A percentile compares a stretch with the other conserved stretches of the same genome.
phyloP scores from a whole-genome alignment of 1,140 invertebrate genomes.

The Drosophila subpulchrella region DNA sequence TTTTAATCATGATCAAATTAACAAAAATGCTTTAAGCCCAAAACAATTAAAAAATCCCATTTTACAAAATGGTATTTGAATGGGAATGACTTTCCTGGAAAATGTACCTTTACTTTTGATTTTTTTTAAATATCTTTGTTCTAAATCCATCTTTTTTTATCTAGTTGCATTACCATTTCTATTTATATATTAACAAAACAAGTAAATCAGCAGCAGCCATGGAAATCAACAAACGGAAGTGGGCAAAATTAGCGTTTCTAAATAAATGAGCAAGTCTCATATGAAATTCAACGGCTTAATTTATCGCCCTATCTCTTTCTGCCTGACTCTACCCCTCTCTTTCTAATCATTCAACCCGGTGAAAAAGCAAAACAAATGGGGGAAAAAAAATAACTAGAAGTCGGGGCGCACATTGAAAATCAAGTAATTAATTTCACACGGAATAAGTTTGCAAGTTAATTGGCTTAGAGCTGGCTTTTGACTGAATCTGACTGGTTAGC shows the following conservation, averaged over 20 bases:
- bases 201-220: slow-evolving; percentile 10
- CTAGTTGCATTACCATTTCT: slow-evolving; percentile 4
- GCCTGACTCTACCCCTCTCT: not conserved
- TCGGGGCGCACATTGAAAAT: slow-evolving; percentile 50
- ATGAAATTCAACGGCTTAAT: slow-evolving; percentile 59
- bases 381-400: slow-evolving; percentile 10
- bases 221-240: slow-evolving; percentile 57
- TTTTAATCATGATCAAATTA: too few species aligned
- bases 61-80: too few species aligned
- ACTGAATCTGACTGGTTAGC: slow-evolving; percentile 35
- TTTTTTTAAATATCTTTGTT: slow-evolving; percentile 1
- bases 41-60: too few species aligned
- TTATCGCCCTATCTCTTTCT: slow-evolving; percentile 21
- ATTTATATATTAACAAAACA: not conserved
- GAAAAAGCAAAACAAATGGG: not conserved
- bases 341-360: slow-evolving; percentile 7
- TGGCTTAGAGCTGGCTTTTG: slow-evolving; percentile 70
- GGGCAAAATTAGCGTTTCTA: slow-evolving; percentile 49
- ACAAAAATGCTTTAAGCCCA: too few species aligned
- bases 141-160: not conserved
- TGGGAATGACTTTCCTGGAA: too few species aligned
- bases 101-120: not conserved
- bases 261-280: slow-evolving; percentile 47
- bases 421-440: slow-evolving; percentile 78
- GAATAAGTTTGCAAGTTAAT: slow-evolving; percentile 77